phyloP scores from a whole-genome alignment of 2,888 invertebrate genomes.

The Eupithecia inturbata region DNA sequence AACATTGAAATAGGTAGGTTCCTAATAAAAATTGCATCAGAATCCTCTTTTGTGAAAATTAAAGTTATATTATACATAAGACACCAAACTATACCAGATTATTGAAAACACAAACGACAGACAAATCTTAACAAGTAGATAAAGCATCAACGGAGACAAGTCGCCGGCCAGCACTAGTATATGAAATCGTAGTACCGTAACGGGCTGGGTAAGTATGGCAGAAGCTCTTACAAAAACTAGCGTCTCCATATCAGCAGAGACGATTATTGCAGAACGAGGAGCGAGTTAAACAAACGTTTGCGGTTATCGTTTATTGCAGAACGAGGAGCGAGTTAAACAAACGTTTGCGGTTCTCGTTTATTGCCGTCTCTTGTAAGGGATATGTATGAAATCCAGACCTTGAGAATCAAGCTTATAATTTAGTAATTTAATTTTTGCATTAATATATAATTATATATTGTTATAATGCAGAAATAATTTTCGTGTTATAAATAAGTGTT shows the following conservation, averaged over 20 bases:
- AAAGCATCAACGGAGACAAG: constrained; percentile 15
- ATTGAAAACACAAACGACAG: background rate
- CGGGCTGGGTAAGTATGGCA: constrained; percentile 42
- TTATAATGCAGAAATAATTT: too few relatives aligned
- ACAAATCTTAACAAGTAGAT: constrained; percentile 7
- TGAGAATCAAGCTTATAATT: background rate
- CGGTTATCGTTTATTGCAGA: constrained; percentile 35
- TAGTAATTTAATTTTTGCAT: too few relatives aligned
- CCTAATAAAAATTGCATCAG: background rate
- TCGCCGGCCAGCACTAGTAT: constrained; percentile 24
- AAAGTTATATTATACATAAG: background rate
- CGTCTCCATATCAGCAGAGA: constrained; percentile 39
- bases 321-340: constrained; percentile 33
- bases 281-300: constrained; percentile 34
- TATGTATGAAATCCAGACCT: constrained; percentile 17
- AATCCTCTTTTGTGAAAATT: background rate
- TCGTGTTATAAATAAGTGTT: too few relatives aligned
- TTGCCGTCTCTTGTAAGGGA: constrained; percentile 21
- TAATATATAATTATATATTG: too few relatives aligned
- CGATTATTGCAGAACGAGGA: constrained; percentile 39
- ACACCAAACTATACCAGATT: background rate
- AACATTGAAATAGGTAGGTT: background rate
- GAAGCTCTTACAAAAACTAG: constrained; percentile 43
- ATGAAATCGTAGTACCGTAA: constrained; percentile 41
- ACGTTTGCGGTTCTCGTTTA: constrained; percentile 29